These are phyloP conservation scores for Emberiza fucata DNA, from an alignment of 2,113 vertebrate genomes.

Conservation along the genomic window DNA sequence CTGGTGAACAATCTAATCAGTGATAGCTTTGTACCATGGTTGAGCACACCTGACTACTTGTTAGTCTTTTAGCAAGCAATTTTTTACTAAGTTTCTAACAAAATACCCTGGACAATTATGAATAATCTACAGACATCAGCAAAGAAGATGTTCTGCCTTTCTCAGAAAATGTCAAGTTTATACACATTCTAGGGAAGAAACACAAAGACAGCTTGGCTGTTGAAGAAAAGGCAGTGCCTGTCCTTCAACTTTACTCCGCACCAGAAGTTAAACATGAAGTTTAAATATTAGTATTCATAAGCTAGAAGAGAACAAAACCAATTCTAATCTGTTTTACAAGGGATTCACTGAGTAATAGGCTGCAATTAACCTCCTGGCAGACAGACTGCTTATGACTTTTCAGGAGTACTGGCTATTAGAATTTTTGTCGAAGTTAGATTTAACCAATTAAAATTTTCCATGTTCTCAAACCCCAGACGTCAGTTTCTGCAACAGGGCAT, in stretches of 20 bases:
- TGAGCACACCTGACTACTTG: not conserved
- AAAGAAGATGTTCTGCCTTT: not conserved
- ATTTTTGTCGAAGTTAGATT: not conserved
- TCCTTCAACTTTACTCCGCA: not conserved
- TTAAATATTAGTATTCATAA: not conserved
- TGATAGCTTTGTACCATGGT: not conserved
- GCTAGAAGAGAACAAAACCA: not conserved
- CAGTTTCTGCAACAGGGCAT: not conserved
- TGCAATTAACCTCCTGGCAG: slow-evolving; percentile 1
- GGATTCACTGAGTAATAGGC: not conserved
- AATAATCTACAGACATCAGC: not conserved
- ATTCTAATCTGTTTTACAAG: not conserved
- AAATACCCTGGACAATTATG: not conserved
- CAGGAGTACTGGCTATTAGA: not conserved
- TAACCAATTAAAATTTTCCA: not conserved
- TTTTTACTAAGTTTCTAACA: not conserved
- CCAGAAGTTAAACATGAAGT: not conserved
- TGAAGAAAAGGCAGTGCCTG: not conserved
- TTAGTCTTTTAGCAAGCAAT: not conserved
- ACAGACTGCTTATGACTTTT: not conserved
- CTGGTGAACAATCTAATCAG: not conserved
- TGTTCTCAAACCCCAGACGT: not conserved
- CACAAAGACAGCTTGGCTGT: not conserved
- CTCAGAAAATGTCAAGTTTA: not conserved
- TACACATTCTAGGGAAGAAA: not conserved